phyloP scores from a whole-genome alignment of 1,140 invertebrate genomes.

The Micrasema longulum region DNA sequence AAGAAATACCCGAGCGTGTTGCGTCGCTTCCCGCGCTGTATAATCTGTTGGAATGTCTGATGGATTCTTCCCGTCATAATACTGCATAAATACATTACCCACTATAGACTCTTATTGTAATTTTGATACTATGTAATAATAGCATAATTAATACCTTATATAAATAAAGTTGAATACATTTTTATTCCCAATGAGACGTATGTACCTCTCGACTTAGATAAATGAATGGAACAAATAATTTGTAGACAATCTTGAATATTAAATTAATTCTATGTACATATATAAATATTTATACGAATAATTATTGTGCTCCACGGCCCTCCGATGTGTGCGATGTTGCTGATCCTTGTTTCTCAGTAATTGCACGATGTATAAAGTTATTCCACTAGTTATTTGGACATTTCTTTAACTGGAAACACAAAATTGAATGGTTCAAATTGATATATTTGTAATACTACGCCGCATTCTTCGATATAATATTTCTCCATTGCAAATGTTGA shows the following conservation, averaged over 20 bases:
- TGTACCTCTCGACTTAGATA: conserved; percentile 25
- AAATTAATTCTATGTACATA: conserved; percentile 20
- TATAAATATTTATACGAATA: not conserved
- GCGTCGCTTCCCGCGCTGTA: too few species aligned
- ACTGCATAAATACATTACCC: not conserved
- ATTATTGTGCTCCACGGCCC: not conserved
- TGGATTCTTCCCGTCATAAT: not conserved
- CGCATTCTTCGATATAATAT: conserved; percentile 15
- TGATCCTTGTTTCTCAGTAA: too few species aligned
- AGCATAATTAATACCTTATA: conserved; percentile 9
- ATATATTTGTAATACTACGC: conserved; percentile 18
- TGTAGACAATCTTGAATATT: conserved; percentile 35
- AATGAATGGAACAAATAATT: conserved; percentile 27
- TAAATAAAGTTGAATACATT: not conserved
- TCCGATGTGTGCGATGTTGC: not conserved
- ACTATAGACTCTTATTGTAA: not conserved
- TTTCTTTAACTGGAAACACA: conserved; percentile 35
- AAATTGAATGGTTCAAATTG: conserved; percentile 2
- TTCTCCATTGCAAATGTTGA: not conserved
- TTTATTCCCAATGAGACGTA: conserved; percentile 13
- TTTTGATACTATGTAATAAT: not conserved
- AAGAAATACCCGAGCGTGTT: conserved; percentile 22
- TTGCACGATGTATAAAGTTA: too few species aligned
- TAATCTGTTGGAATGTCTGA: too few species aligned
- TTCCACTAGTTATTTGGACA: not conserved